A percentile compares a stretch with the other conserved stretches of the same genome.
Evolutionary conservation across 2,888 invertebrate species (phyloP).

Genomic region (Leucophenga montana): DNA sequence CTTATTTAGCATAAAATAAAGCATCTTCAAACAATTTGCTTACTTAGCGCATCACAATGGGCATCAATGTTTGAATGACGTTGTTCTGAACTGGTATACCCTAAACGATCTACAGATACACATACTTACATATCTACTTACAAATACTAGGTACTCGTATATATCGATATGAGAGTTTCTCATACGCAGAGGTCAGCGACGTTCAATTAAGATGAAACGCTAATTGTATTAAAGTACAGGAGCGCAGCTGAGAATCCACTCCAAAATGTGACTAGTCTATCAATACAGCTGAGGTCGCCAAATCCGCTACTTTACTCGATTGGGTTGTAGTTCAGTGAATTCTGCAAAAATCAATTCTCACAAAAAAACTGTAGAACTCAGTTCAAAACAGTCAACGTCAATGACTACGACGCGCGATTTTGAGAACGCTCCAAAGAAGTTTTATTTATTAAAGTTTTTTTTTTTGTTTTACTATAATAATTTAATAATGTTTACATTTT

Average conservation of each 20-base stretch:
- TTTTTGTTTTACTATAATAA: no score
- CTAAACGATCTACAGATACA: no score
- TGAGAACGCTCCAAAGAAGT: not conserved
- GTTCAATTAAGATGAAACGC: slow-evolving; percentile 57
- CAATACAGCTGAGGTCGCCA: not conserved
- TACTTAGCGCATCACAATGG: no score
- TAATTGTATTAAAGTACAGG: slow-evolving; percentile 50
- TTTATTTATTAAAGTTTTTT: no score
- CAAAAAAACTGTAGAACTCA: not conserved
- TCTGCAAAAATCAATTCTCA: slow-evolving; percentile 20
- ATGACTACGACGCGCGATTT: not conserved
- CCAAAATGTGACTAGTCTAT: no score
- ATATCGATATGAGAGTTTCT: no score
- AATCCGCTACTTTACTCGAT: not conserved
- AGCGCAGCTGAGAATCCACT: slow-evolving; percentile 33
- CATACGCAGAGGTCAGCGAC: slow-evolving; percentile 51
- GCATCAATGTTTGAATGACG: no score
- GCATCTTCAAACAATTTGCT: no score
- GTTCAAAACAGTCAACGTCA: not conserved
- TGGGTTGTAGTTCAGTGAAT: not conserved
- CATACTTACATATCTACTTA: no score
- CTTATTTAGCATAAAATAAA: no score
- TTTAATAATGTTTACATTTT: not conserved
- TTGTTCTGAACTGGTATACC: no score
- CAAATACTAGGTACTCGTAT: no score